phyloP scores from a whole-genome alignment of 1,140 invertebrate species.

The Akabosia matsudoensis region DNA sequence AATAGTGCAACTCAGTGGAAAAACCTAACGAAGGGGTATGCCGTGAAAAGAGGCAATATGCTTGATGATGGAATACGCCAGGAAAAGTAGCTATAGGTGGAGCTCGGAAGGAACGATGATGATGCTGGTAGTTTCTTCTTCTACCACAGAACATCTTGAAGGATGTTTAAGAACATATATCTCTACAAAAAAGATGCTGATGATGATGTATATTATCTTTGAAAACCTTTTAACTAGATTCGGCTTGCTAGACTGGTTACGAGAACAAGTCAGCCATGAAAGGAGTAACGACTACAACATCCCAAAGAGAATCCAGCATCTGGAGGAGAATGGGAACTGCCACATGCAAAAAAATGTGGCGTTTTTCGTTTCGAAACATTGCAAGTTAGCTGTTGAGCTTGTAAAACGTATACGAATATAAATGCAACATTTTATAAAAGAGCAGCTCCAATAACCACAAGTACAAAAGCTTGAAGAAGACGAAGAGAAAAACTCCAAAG shows the following conservation, averaged over 20 bases:
- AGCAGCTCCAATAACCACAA: too few relatives aligned
- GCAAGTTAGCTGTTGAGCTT: not conserved
- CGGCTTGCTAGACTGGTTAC: conserved; percentile 19
- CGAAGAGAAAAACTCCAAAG: too few relatives aligned
- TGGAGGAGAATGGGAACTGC: not conserved
- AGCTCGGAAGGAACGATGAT: too few relatives aligned
- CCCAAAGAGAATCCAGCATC: conserved; percentile 8
- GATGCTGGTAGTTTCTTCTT: not conserved
- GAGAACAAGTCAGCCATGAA: conserved; percentile 17
- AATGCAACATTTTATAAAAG: too few relatives aligned
- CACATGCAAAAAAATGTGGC: not conserved
- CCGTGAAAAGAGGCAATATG: not conserved
- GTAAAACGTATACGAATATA: too few relatives aligned
- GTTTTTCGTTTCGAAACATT: not conserved
- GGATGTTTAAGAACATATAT: not conserved
- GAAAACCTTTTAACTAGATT: conserved; percentile 25
- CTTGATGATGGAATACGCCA: not conserved
- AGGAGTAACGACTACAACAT: conserved; percentile 13
- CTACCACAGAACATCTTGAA: not conserved
- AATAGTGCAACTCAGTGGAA: too few relatives aligned
- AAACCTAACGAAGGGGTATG: not conserved
- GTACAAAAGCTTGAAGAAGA: too few relatives aligned
- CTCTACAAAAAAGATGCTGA: not conserved
- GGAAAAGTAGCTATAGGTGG: too few relatives aligned
- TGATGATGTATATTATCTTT: conserved; percentile 23